phyloP scores from a whole-genome alignment of 2,797 vertebrate genomes.

The Periophthalmus magnuspinnatus region DNA sequence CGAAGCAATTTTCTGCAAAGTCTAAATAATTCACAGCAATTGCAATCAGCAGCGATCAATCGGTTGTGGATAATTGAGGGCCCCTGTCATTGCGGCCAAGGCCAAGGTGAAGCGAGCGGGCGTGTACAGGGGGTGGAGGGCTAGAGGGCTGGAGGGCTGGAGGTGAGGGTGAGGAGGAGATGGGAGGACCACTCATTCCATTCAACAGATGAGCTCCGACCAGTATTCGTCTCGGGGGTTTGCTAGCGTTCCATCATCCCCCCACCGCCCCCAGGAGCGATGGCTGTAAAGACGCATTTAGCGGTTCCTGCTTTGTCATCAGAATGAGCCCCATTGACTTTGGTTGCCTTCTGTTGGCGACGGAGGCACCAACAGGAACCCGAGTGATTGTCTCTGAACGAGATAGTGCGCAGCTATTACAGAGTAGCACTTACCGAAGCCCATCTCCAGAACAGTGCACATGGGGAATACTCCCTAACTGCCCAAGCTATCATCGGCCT shows the following conservation, averaged over 20 bases:
- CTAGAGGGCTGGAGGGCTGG: conserved; percentile 34
- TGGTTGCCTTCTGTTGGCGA: conserved; percentile 60
- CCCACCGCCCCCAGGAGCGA: conserved; percentile 41
- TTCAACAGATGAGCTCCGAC: conserved; percentile 68
- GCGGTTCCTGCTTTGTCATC: conserved; percentile 71
- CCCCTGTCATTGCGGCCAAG: conserved; percentile 66
- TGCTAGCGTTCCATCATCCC: conserved; percentile 43
- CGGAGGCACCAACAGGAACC: conserved; percentile 53
- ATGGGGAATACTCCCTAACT: conserved; percentile 28
- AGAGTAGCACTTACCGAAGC: conserved; percentile 23
- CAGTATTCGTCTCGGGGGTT: conserved; percentile 37
- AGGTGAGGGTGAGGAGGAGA: conserved; percentile 39
- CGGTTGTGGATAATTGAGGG: conserved; percentile 69
- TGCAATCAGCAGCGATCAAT: conserved; percentile 73
- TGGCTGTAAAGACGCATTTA: conserved; percentile 60
- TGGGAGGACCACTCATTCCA: conserved; percentile 22
- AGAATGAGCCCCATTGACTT: conserved; percentile 70
- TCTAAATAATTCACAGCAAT: conserved; percentile 74
- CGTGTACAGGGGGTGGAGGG: conserved; percentile 32
- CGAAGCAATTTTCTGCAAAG: conserved; percentile 57
- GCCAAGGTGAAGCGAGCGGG: conserved; percentile 57
- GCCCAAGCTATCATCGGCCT: conserved; percentile 38
- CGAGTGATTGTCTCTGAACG: conserved; percentile 45
- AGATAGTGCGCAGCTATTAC: conserved; percentile 44
- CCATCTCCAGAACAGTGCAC: conserved; percentile 27